phyloP scores from a whole-genome alignment of 1,140 invertebrate genomes.

The Drosophila ananassae region DNA sequence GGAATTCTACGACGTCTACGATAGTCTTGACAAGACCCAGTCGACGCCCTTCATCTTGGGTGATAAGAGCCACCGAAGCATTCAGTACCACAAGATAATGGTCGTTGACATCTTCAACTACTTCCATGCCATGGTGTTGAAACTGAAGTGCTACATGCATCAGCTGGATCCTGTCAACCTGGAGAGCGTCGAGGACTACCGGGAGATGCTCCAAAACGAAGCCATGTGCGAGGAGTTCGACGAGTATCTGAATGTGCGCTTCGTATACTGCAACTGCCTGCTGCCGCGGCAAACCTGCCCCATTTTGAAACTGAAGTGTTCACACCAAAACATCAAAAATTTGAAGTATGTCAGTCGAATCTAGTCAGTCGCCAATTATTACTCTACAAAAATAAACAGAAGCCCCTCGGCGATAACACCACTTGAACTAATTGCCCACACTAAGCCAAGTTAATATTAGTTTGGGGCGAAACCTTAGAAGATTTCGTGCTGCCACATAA shows the following conservation, averaged over 20 bases:
- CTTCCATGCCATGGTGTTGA: conserved; percentile 51
- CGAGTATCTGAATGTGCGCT: conserved; percentile 41
- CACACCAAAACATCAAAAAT: conserved; percentile 34
- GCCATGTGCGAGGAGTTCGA: conserved; percentile 48
- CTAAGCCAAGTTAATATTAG: not conserved
- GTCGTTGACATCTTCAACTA: conserved; percentile 66
- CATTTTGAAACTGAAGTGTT: conserved; percentile 52
- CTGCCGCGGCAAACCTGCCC: conserved; percentile 43
- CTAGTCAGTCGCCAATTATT: conserved; percentile 3
- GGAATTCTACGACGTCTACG: conserved; percentile 45
- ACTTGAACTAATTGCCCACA: not conserved
- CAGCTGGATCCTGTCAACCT: conserved; percentile 63
- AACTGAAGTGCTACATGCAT: conserved; percentile 64
- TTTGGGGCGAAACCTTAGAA: not conserved
- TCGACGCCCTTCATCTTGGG: conserved; percentile 63
- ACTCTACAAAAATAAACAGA: conserved; percentile 16
- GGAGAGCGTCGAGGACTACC: conserved; percentile 67
- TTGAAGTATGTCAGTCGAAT: conserved; percentile 51
- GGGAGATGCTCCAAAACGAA: conserved; percentile 45
- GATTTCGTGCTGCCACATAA: not conserved
- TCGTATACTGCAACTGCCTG: conserved; percentile 63
- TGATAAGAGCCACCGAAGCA: conserved; percentile 53
- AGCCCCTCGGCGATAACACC: conserved; percentile 11
- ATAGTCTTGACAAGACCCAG: conserved; percentile 39
- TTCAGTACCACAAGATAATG: conserved; percentile 57